Conservation (phyloP, 2,888 invertebrate species). For the Polydesmus complanatus region DNA sequence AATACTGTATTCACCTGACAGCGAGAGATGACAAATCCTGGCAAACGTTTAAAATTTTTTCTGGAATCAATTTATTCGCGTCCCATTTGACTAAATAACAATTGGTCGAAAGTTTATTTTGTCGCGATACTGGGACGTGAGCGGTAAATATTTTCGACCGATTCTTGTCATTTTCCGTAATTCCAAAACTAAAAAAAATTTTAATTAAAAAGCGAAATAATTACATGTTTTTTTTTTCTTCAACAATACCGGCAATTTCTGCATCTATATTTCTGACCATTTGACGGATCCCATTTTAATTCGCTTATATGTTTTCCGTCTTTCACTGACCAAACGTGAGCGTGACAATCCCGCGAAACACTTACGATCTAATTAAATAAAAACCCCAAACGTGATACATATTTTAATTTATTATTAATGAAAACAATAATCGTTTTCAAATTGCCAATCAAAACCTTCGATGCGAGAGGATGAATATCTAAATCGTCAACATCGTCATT, state of each 20-base stretch:
- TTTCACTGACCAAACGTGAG: slow-evolving; percentile 60
- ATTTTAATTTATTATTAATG: slow-evolving; percentile 11
- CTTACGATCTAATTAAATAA: slow-evolving; percentile 50
- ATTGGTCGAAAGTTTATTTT: slow-evolving; percentile 30
- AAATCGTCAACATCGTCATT: slow-evolving; percentile 86
- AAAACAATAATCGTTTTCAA: not conserved
- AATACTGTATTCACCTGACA: slow-evolving; percentile 39
- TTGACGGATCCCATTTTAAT: slow-evolving; percentile 59
- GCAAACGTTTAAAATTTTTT: slow-evolving; percentile 43
- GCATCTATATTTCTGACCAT: slow-evolving; percentile 58
- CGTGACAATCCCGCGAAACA: slow-evolving; percentile 74
- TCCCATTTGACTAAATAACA: slow-evolving; percentile 71
- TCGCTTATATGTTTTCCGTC: slow-evolving; percentile 51
- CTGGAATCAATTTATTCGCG: slow-evolving; percentile 44
- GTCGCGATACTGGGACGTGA: slow-evolving; percentile 60
- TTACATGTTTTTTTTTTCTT: slow-evolving; percentile 10
- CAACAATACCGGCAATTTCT: slow-evolving; percentile 66
- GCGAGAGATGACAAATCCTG: slow-evolving; percentile 68
- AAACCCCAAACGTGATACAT: not conserved
- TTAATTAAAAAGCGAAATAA: too few relatives aligned
- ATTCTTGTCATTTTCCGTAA: slow-evolving; percentile 51
- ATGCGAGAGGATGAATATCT: slow-evolving; percentile 71
- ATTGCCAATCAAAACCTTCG: slow-evolving; percentile 29
- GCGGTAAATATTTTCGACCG: slow-evolving; percentile 47
- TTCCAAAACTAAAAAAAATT: slow-evolving; percentile 35